Conservation (phyloP, 2,797 vertebrate genomes). For the Notolabrus celidotus region DNA sequence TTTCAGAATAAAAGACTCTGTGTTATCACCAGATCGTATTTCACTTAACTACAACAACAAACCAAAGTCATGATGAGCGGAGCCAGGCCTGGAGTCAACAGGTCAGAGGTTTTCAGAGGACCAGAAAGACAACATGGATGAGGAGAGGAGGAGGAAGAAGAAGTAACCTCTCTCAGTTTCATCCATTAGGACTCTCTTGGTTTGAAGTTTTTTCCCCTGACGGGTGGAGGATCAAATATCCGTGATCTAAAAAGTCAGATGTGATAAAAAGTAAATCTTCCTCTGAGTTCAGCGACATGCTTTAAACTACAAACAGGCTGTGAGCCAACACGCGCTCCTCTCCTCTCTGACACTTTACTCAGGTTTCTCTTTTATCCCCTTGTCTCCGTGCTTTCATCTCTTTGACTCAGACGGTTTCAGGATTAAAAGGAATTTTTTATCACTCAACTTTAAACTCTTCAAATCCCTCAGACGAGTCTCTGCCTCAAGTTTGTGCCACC, state of each 20-base stretch:
- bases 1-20: no score
- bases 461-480: constrained; percentile 1
- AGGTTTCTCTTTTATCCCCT: background rate
- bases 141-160: no score
- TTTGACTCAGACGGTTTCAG: background rate
- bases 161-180: no score
- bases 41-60: no score
- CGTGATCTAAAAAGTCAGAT: background rate
- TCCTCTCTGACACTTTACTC: background rate
- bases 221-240: background rate
- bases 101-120: no score
- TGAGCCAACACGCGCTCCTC: background rate
- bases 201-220: background rate
- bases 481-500: background rate
- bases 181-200: no score
- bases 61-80: no score
- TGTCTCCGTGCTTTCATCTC: background rate
- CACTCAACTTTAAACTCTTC: background rate
- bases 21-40: no score
- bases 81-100: no score
- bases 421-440: constrained; percentile 7
- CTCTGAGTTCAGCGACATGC: background rate
- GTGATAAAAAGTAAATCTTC: background rate
- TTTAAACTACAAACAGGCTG: background rate
- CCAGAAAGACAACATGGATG: no score